phyloP scores from a whole-genome alignment of 2,797 vertebrate genomes.

The Tarsius wallacei region DNA sequence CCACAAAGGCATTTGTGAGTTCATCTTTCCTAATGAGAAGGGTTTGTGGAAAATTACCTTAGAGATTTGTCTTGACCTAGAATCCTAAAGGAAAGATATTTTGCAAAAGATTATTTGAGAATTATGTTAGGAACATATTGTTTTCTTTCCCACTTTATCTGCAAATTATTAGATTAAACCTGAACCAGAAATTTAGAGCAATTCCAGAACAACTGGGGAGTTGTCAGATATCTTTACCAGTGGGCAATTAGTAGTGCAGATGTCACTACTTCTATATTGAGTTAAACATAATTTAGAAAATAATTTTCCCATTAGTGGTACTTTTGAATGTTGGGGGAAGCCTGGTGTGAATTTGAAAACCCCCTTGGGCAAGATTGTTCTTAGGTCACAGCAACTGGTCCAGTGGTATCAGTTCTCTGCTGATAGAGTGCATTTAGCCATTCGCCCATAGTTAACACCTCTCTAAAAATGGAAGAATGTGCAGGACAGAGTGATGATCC shows the following conservation, averaged over 20 bases:
- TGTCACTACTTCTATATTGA: constrained; percentile 14
- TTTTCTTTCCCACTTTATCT: constrained; percentile 21
- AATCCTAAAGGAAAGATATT: constrained; percentile 16
- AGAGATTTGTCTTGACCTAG: constrained; percentile 38
- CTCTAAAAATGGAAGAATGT: neutral
- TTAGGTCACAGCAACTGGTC: neutral
- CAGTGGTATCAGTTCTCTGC: neutral
- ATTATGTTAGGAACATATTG: neutral
- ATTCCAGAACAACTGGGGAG: neutral
- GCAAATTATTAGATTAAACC: constrained; percentile 41
- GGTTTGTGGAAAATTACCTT: constrained; percentile 9
- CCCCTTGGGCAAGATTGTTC: neutral
- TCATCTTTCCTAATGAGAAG: constrained; percentile 33
- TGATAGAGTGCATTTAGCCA: neutral
- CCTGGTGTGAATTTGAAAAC: constrained; percentile 59
- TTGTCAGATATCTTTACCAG: neutral
- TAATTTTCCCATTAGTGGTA: neutral
- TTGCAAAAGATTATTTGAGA: neutral
- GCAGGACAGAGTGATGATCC: neutral
- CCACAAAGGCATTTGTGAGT: neutral
- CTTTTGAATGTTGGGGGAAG: constrained; percentile 46
- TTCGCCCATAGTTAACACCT: neutral
- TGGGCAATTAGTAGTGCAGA: neutral
- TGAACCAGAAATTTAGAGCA: neutral
- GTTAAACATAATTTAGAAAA: constrained; percentile 43